Conservation (phyloP, 2,888 invertebrate genomes). For the Pyrrhosoma nymphula region DNA sequence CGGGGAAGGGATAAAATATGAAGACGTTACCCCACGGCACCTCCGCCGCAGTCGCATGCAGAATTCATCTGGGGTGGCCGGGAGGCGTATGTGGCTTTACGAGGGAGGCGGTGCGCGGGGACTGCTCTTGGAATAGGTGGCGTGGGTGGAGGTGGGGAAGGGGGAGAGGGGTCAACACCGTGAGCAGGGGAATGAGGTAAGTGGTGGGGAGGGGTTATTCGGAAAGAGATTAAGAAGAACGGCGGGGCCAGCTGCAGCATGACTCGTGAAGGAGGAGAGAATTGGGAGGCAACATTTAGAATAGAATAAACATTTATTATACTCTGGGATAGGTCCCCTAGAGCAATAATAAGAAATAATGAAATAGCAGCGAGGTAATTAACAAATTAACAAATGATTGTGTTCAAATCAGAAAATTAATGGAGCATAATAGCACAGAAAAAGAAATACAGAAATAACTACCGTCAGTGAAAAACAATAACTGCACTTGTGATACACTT, state of each 20-base stretch:
- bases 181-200: neutral
- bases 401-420: neutral
- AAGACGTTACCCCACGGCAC: slow-evolving; percentile 51
- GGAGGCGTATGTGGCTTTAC: neutral
- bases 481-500: no score
- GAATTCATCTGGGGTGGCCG: slow-evolving; percentile 37
- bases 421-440: no score
- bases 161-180: neutral
- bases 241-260: no score
- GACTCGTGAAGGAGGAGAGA: neutral
- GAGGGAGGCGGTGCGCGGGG: neutral
- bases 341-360: no score
- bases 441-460: no score
- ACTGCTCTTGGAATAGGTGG: neutral
- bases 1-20: slow-evolving; percentile 43
- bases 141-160: neutral
- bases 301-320: no score
- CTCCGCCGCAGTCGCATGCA: slow-evolving; percentile 42
- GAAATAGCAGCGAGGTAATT: no score
- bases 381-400: no score
- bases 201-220: neutral
- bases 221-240: slow-evolving; percentile 1
- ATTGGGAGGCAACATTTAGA: no score
- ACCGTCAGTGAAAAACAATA: no score
- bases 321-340: no score